Percentiles rank a stretch among this genome's conserved stretches.
These are phyloP conservation scores for Drosophila hawaiiensis DNA, from an alignment of 2,888 invertebrate genomes.

Conservation along the genomic window DNA sequence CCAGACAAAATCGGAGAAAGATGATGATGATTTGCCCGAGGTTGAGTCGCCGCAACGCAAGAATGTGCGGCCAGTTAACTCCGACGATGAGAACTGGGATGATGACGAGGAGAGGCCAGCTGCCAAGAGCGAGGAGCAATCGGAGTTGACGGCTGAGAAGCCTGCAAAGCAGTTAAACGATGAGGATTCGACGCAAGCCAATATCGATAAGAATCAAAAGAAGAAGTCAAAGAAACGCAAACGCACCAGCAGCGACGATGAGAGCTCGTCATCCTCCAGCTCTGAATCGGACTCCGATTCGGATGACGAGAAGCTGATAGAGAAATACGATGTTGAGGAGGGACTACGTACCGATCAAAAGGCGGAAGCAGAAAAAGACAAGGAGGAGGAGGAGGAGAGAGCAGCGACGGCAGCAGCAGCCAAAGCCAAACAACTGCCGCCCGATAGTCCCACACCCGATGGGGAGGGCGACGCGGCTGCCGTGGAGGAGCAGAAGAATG, in stretches of 20 bases:
- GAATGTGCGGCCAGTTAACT: slow-evolving; percentile 43
- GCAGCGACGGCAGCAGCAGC: background rate
- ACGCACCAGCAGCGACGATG: slow-evolving; percentile 74
- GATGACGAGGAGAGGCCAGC: slow-evolving; percentile 63
- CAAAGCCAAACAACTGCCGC: slow-evolving; percentile 27
- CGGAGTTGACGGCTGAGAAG: slow-evolving; percentile 19
- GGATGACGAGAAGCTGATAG: slow-evolving; percentile 84
- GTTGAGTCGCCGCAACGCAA: slow-evolving; percentile 73
- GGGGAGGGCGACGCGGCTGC: slow-evolving; percentile 49
- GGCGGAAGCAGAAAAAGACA: slow-evolving; percentile 56
- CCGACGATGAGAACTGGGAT: slow-evolving; percentile 84
- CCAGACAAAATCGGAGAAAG: slow-evolving; percentile 48
- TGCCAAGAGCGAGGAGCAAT: slow-evolving; percentile 28
- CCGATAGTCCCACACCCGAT: slow-evolving; percentile 60
- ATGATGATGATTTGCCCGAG: slow-evolving; percentile 63
- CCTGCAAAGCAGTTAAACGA: slow-evolving; percentile 38
- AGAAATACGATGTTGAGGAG: slow-evolving; percentile 79
- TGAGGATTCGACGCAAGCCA: slow-evolving; percentile 41
- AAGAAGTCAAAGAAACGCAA: slow-evolving; percentile 74
- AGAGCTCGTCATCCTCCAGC: slow-evolving; percentile 78
- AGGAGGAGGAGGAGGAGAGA: slow-evolving; percentile 17
- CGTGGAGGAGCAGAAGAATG: slow-evolving; percentile 27
- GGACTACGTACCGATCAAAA: slow-evolving; percentile 70
- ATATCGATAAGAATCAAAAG: slow-evolving; percentile 38
- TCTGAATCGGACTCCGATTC: slow-evolving; percentile 75